Percentiles rank a stretch among this genome's conserved stretches.
phyloP scores from a whole-genome alignment of 2,888 invertebrate genomes.

The Eudemis profundana region DNA sequence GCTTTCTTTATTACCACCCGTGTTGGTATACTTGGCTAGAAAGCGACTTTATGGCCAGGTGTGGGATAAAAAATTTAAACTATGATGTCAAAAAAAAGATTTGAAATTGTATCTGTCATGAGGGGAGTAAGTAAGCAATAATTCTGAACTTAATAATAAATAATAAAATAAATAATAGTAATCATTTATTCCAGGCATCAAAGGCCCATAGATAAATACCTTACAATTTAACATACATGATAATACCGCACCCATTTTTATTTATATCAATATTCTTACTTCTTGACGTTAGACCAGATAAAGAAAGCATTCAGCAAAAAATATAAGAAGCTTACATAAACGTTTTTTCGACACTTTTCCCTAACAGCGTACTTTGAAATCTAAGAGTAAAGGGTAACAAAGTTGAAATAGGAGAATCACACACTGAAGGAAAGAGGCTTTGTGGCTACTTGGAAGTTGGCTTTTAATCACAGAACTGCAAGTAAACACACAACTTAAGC shows the following conservation, averaged over 20 bases:
- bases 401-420: not conserved
- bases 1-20: too few relatives aligned
- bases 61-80: too few relatives aligned
- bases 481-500: conserved; percentile 15
- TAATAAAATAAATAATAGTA: too few relatives aligned
- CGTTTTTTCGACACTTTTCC: not conserved
- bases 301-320: conserved; percentile 9
- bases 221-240: too few relatives aligned
- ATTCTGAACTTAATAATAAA: too few relatives aligned
- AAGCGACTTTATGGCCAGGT: too few relatives aligned
- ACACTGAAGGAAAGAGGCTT: not conserved
- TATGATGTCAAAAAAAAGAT: too few relatives aligned
- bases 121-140: too few relatives aligned
- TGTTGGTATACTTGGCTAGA: too few relatives aligned
- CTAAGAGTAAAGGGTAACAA: not conserved
- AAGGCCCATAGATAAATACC: too few relatives aligned
- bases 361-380: not conserved
- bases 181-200: too few relatives aligned
- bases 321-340: conserved; percentile 13
- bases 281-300: not conserved
- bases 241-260: not conserved
- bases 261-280: not conserved
- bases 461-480: conserved; percentile 10
- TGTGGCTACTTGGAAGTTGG: conserved; percentile 11
- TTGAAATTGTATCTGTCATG: too few relatives aligned